phyloP scores from a whole-genome alignment of 2,797 vertebrate genomes.

The Clarias fuscus region DNA sequence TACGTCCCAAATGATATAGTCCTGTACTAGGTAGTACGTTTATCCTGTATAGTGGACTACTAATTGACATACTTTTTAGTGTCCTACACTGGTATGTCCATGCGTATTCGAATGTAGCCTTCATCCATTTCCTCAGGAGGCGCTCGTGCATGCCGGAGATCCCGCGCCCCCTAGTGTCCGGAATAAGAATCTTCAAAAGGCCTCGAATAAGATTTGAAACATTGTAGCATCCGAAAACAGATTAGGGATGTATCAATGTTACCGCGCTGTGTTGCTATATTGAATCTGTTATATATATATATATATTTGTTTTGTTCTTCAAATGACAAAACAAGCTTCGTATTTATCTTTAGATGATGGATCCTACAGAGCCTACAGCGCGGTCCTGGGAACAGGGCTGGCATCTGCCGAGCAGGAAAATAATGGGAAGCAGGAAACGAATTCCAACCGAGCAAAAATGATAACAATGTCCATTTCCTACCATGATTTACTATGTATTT shows the following conservation, averaged over 20 bases:
- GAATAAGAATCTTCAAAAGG: not conserved
- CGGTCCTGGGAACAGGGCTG: not conserved
- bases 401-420: not conserved
- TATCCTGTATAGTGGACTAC: not conserved
- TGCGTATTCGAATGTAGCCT: not conserved
- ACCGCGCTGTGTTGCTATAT: too few relatives aligned
- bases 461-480: not conserved
- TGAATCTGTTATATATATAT: not conserved
- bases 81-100: not conserved
- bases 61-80: not conserved
- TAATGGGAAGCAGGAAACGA: not conserved
- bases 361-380: not conserved
- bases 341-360: not conserved
- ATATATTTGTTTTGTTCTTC: too few relatives aligned
- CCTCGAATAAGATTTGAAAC: constrained; percentile 7
- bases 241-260: not conserved
- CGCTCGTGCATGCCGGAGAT: not conserved
- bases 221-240: not conserved
- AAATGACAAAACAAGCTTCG: not conserved
- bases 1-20: not conserved
- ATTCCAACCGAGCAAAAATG: not conserved
- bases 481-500: not conserved
- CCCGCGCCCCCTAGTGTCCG: constrained; percentile 1
- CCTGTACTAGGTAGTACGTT: not conserved
- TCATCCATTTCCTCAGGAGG: constrained; percentile 10